Evolutionary conservation across 1,140 invertebrate species (phyloP), one percentile per base, ranked within the genome.

Genomic region (Drosophila nigromelanica): DNA sequence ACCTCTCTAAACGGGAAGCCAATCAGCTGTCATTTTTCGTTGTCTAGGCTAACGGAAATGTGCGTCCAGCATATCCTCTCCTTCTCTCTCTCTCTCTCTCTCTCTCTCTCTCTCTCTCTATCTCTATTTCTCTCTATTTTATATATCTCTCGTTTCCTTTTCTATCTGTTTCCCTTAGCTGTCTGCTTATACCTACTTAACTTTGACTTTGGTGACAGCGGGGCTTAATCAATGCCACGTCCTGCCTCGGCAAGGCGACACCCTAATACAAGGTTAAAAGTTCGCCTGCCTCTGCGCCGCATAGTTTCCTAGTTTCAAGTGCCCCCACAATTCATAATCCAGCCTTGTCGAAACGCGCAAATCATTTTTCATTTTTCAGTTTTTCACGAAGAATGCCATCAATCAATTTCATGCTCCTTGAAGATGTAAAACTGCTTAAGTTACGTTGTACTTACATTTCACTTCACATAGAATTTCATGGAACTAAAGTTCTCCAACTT

Each of bases 401-500:
- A 87, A 87, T 87, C 82, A 87, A 87, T 87, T 86, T 86, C 82
- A 82, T 87, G 82, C 79, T 87, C 75, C 82, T 87, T 87, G 82
- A 76, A 87, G 79, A 81, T 87, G 82, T 87, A 87, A 87, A 87
- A 87, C 82, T 86, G 78, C 78, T 87, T 87, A 82, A 87, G 67
- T 87, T 87, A 86, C 81, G 81, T 81, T 86, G 81, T 86, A 86
- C 81, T 86, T 87, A 87, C 81, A 86, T 87, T 86, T 86, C 75
- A 87, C 78, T 86, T 81, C 78, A 63, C 64, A 24, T 4, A 71
- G 66, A 81, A 66, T 74, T 63, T 43, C 45, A 51, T 43, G 30
- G 40, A 27, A 58, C 59, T 40, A 58, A 76, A 80, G 37, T 74
- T 85, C 30, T 5, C 18, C 51, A 37, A 37, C 18, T 39, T 21